A percentile compares a stretch with the other conserved stretches of the same genome.
phyloP scores from a whole-genome alignment of 2,888 invertebrate genomes.

The Tiliacea aurago region DNA sequence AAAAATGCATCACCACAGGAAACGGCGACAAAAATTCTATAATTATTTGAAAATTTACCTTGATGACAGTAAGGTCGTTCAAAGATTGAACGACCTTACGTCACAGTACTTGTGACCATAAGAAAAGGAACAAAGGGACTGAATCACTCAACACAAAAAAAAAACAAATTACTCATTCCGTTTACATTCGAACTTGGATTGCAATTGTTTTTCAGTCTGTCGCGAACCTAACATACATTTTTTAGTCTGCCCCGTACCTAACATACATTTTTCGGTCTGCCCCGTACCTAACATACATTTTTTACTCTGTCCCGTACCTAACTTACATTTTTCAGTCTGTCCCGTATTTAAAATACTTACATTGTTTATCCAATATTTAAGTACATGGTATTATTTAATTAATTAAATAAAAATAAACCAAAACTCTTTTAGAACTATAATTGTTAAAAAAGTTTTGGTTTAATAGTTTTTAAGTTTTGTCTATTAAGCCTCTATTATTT shows the following conservation, averaged over 20 bases:
- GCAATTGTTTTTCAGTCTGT: neutral
- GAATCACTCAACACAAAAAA: constrained; percentile 57
- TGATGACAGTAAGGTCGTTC: constrained; percentile 28
- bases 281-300: neutral
- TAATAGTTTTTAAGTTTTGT: neutral
- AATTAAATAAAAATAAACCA: constrained; percentile 1
- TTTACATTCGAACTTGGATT: constrained; percentile 40
- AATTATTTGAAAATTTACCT: constrained; percentile 32
- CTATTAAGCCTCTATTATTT: neutral
- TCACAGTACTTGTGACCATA: constrained; percentile 28
- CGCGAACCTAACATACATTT: neutral
- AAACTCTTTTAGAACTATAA: too few species aligned
- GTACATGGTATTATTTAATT: too few species aligned
- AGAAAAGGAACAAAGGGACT: constrained; percentile 56
- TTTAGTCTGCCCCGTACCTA: neutral
- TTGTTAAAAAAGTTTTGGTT: neutral
- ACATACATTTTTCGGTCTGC: too few species aligned
- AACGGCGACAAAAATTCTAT: constrained; percentile 12
- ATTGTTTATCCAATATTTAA: neutral
- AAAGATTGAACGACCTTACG: constrained; percentile 21
- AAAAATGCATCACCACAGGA: constrained; percentile 25
- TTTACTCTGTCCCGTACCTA: neutral
- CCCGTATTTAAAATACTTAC: neutral
- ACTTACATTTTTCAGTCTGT: too few species aligned
- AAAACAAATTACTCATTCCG: constrained; percentile 73